A percentile compares a stretch with the other conserved stretches of the same genome.
Evolutionary conservation across 2,797 vertebrate genomes (phyloP).

Genomic region (Callimico goeldii): DNA sequence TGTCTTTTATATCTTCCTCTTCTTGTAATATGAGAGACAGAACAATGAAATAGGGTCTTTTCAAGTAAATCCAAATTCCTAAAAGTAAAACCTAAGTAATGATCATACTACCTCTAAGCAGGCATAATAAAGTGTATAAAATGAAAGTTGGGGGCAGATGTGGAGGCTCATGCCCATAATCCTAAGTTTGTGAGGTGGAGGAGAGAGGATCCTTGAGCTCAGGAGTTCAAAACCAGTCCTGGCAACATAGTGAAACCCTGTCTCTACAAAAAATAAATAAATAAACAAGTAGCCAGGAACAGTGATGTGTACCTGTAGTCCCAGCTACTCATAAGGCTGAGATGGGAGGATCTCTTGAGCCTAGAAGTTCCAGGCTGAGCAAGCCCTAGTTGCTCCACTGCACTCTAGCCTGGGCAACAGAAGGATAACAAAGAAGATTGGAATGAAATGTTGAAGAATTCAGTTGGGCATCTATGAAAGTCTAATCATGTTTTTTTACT

Average conservation of each 20-base stretch:
- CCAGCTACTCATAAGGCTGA: neutral
- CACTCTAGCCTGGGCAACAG: neutral
- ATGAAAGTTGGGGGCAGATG: too few relatives aligned
- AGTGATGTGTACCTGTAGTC: neutral
- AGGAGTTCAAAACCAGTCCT: neutral
- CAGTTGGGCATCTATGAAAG: neutral
- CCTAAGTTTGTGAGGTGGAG: neutral
- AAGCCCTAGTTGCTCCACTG: neutral
- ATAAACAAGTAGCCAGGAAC: neutral
- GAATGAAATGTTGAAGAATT: neutral
- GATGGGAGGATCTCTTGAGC: neutral
- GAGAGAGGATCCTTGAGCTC: neutral
- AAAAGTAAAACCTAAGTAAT: neutral
- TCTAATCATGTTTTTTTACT: neutral
- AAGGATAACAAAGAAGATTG: neutral
- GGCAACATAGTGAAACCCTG: neutral
- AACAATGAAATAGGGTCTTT: neutral
- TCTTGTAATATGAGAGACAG: neutral
- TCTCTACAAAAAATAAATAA: neutral
- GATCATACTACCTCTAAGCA: neutral
- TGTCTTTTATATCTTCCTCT: neutral
- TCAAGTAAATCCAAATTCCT: conserved; percentile 37
- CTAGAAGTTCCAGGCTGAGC: neutral
- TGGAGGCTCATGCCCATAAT: neutral
- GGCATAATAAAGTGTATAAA: neutral